Percentiles rank a stretch among this genome's conserved stretches.
Conservation (phyloP, 2,113 vertebrate species). For the Nasalis larvatus region DNA sequence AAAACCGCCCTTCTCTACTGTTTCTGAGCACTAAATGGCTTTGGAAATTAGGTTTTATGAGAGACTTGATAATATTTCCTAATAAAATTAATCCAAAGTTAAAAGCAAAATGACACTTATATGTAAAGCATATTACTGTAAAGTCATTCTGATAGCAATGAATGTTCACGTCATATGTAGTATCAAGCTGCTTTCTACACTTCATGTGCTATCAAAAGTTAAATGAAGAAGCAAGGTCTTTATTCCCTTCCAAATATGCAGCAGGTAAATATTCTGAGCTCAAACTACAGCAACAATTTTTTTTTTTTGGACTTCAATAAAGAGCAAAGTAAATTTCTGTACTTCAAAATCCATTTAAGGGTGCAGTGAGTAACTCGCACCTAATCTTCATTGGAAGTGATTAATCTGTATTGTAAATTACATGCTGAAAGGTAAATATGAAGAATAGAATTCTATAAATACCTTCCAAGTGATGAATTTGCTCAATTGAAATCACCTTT, state of each 20-base stretch:
- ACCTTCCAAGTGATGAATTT: not conserved
- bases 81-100: not conserved
- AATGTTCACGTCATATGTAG: not conserved
- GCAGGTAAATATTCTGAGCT: not conserved
- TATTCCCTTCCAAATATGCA: not conserved
- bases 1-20: not conserved
- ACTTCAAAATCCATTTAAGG: not conserved
- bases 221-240: not conserved
- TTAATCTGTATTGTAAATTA: not conserved
- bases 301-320: not conserved
- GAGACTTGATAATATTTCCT: not conserved
- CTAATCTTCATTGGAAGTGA: not conserved
- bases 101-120: not conserved
- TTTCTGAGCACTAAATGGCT: not conserved
- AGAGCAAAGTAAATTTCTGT: not conserved
- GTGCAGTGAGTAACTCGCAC: not conserved
- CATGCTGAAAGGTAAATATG: not conserved
- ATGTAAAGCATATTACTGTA: not conserved
- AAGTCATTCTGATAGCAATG: not conserved
- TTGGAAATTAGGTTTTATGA: constrained; percentile 2
- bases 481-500: not conserved
- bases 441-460: not conserved
- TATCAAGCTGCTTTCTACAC: not conserved
- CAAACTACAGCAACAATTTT: not conserved
- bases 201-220: not conserved